Conservation (phyloP, 1,140 invertebrate species). For the Trichoplusia ni region DNA sequence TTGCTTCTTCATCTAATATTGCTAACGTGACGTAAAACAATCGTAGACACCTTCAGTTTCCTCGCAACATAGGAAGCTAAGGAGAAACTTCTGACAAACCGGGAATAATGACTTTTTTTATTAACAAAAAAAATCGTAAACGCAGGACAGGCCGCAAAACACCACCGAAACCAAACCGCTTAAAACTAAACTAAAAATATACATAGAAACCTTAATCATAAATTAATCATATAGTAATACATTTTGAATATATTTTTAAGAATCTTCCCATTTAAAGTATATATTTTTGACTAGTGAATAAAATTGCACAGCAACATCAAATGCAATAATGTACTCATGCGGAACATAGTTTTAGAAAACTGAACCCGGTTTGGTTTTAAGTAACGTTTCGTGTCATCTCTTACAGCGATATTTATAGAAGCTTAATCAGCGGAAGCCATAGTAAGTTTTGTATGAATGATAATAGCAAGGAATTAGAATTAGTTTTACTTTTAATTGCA, state of each 20-base stretch:
- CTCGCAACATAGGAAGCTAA: not conserved
- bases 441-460: no score
- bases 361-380: no score
- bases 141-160: no score
- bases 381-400: no score
- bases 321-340: slow-evolving; percentile 47
- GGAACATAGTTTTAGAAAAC: no score
- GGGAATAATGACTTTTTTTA: not conserved
- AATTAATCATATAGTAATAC: slow-evolving; percentile 48
- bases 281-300: slow-evolving; percentile 75
- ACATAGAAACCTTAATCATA: slow-evolving; percentile 54
- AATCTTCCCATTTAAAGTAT: slow-evolving; percentile 51
- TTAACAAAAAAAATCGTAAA: no score
- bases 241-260: slow-evolving; percentile 51
- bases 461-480: no score
- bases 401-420: no score
- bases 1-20: not conserved
- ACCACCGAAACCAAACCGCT: slow-evolving; percentile 15
- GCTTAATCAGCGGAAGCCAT: no score
- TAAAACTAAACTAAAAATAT: slow-evolving; percentile 45
- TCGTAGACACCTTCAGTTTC: not conserved
- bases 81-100: not conserved
- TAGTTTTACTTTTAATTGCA: no score
- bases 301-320: no score
- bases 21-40: not conserved